Evolutionary conservation across 2,113 vertebrate genomes (phyloP).

Genomic region (Pachycephala philippinensis): DNA sequence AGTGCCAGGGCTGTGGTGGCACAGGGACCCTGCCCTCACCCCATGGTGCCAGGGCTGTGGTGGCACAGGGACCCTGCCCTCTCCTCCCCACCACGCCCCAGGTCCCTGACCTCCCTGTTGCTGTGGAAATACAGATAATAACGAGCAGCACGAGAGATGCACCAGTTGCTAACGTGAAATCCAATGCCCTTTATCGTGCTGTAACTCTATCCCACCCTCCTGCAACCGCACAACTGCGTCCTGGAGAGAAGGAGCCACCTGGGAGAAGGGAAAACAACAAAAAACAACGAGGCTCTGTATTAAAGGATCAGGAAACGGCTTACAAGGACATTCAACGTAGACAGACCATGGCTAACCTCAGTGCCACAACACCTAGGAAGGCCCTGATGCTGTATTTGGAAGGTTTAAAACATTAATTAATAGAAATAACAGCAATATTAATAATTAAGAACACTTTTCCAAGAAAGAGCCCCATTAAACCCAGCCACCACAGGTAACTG

Average conservation of each 20-base stretch:
- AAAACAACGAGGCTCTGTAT: not conserved
- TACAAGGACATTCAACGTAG: not conserved
- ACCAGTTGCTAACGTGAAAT: not conserved
- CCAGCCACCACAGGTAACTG: not conserved
- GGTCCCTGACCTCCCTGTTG: accelerated
- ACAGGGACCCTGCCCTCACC: too few species aligned
- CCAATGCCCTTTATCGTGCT: accelerated
- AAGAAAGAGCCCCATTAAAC: not conserved
- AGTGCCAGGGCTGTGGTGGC: too few species aligned
- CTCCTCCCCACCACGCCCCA: accelerated
- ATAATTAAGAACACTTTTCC: not conserved
- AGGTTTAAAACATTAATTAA: not conserved
- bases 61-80: too few species aligned
- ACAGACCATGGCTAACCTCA: not conserved
- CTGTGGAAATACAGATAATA: not conserved
- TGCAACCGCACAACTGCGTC: accelerated
- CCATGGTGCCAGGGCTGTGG: too few species aligned
- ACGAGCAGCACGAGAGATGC: not conserved
- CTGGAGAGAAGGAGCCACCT: not conserved
- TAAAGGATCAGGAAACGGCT: accelerated
- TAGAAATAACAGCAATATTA: not conserved
- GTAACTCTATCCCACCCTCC: not conserved
- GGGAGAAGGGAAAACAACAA: not conserved
- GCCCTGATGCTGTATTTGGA: not conserved
- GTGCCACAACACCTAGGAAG: not conserved